phyloP scores from a whole-genome alignment of 1,140 invertebrate species.

The Papilio xuthus region DNA sequence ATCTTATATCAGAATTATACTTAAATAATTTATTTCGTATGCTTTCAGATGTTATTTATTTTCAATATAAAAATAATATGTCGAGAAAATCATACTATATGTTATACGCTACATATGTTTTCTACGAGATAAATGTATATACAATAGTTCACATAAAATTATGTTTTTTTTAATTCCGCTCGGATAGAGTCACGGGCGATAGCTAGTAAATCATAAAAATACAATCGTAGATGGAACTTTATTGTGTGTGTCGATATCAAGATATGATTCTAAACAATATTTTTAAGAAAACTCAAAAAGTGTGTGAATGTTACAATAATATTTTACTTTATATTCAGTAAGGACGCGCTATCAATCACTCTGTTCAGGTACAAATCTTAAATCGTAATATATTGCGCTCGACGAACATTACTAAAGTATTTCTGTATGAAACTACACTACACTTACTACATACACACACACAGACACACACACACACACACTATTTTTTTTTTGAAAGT shows the following conservation, averaged over 20 bases:
- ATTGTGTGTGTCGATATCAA: too few relatives aligned
- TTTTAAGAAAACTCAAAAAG: background rate
- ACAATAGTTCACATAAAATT: too few relatives aligned
- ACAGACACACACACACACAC: too few relatives aligned
- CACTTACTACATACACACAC: too few relatives aligned
- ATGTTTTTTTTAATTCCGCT: too few relatives aligned
- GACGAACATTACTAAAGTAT: background rate
- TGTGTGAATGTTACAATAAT: background rate
- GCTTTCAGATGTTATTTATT: background rate
- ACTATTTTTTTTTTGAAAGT: background rate
- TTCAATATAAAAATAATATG: background rate
- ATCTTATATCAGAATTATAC: constrained; percentile 10
- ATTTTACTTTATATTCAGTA: background rate
- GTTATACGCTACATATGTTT: too few relatives aligned
- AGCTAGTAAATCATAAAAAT: too few relatives aligned
- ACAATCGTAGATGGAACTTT: too few relatives aligned
- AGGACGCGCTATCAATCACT: background rate
- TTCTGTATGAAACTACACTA: too few relatives aligned
- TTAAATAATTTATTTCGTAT: constrained; percentile 10
- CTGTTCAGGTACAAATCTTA: background rate
- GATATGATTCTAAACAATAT: too few relatives aligned
- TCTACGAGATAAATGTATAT: too few relatives aligned
- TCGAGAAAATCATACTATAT: background rate
- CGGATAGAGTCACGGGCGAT: too few relatives aligned
- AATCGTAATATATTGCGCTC: background rate